Percentiles rank a stretch among this genome's conserved stretches.
phyloP scores from a whole-genome alignment of 1,140 invertebrate species.

The Diabrotica undecimpunctata region DNA sequence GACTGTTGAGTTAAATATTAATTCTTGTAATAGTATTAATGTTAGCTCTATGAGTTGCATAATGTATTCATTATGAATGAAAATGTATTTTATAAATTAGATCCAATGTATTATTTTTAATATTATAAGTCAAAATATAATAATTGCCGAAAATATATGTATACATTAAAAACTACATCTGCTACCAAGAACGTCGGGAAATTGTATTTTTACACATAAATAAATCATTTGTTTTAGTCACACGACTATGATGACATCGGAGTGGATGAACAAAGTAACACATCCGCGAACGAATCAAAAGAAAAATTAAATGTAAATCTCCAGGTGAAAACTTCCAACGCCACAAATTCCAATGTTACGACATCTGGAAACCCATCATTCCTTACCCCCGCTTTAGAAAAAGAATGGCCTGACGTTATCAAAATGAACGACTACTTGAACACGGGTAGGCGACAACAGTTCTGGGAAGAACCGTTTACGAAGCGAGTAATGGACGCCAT shows the following conservation, averaged over 20 bases:
- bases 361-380: slow-evolving; percentile 37
- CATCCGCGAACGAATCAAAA: slow-evolving; percentile 17
- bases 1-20: no score
- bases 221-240: slow-evolving; percentile 22
- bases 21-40: no score
- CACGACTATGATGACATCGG: slow-evolving; percentile 31
- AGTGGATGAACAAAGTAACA: slow-evolving; percentile 31
- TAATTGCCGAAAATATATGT: no score
- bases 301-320: slow-evolving; percentile 3
- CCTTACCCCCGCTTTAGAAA: slow-evolving; percentile 47
- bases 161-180: no score
- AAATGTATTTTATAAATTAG: no score
- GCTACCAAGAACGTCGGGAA: no score
- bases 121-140: no score
- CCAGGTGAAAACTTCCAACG: slow-evolving; percentile 4
- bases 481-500: slow-evolving; percentile 83
- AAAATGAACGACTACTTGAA: slow-evolving; percentile 86
- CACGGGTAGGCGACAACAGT: slow-evolving; percentile 79
- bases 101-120: no score
- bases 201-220: background rate
- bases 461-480: slow-evolving; percentile 85
- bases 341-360: slow-evolving; percentile 29
- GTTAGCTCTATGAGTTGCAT: no score
- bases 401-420: slow-evolving; percentile 71
- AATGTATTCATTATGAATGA: no score